Percentiles rank a stretch among this genome's conserved stretches.
Conservation (phyloP, 2,797 vertebrate species). For the Poecile montanus region DNA sequence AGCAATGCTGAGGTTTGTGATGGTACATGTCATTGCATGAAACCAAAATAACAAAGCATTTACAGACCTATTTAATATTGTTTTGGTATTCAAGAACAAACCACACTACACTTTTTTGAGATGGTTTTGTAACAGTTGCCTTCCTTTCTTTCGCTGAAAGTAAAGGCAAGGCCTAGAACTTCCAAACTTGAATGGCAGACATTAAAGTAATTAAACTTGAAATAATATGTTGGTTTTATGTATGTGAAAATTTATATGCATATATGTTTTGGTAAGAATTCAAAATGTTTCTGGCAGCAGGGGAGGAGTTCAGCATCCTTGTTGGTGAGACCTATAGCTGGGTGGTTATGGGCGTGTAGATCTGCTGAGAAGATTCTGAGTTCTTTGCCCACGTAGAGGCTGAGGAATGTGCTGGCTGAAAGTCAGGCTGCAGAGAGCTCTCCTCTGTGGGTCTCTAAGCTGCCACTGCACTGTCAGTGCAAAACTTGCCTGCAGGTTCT, state of each 20-base stretch:
- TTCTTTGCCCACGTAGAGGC: background rate
- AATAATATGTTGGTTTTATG: background rate
- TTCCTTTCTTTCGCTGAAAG: background rate
- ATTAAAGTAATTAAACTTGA: background rate
- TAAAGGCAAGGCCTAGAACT: background rate
- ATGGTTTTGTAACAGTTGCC: background rate
- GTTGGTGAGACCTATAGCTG: background rate
- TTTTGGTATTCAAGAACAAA: background rate
- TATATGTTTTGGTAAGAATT: background rate
- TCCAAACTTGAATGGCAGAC: background rate
- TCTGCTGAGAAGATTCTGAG: background rate
- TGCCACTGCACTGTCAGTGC: background rate
- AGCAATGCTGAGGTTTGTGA: conserved; percentile 7
- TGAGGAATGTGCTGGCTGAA: background rate
- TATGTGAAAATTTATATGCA: background rate
- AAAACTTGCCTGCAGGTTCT: background rate
- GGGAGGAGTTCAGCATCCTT: background rate
- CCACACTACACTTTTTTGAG: background rate
- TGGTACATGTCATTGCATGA: background rate
- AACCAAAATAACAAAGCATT: background rate
- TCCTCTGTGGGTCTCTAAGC: background rate
- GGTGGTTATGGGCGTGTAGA: background rate
- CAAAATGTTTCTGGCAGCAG: background rate
- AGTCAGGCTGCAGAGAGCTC: background rate
- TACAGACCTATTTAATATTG: background rate